A percentile compares a stretch with the other conserved stretches of the same genome.
These are phyloP conservation scores for Sparidentex hasta DNA, from an alignment of 2,797 vertebrate genomes.

Conservation along the genomic window DNA sequence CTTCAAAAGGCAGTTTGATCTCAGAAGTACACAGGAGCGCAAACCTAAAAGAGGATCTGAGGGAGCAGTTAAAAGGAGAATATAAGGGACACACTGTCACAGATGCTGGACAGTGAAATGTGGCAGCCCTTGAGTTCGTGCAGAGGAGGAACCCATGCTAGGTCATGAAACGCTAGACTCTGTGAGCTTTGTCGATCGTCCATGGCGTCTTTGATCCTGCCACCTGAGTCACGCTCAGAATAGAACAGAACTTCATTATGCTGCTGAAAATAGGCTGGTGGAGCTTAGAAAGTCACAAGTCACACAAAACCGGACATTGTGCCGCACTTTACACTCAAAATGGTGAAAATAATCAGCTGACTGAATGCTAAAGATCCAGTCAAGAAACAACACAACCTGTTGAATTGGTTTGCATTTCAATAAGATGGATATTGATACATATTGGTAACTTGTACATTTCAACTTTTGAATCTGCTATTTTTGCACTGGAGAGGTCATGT, in stretches of 20 bases:
- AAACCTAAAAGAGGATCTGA: constrained; percentile 74
- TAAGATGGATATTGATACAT: background rate
- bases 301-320: background rate
- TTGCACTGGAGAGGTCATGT: background rate
- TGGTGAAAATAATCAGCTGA: background rate
- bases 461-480: background rate
- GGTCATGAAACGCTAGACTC: constrained; percentile 43
- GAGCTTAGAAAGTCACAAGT: background rate
- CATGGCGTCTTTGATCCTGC: constrained; percentile 55
- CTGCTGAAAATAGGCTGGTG: constrained; percentile 12
- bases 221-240: constrained; percentile 27
- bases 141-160: constrained; percentile 49
- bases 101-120: constrained; percentile 57
- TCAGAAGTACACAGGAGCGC: constrained; percentile 73
- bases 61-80: constrained; percentile 71
- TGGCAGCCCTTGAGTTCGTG: constrained; percentile 20
- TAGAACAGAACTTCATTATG: constrained; percentile 29
- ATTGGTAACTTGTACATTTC: background rate
- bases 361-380: background rate
- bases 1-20: constrained; percentile 87
- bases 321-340: too few relatives aligned
- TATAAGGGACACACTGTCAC: constrained; percentile 74
- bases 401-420: background rate
- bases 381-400: background rate
- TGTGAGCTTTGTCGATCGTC: constrained; percentile 35